These are phyloP conservation scores for Ceyx erithaca DNA, from an alignment of 2,797 vertebrate species.

Conservation along the genomic window DNA sequence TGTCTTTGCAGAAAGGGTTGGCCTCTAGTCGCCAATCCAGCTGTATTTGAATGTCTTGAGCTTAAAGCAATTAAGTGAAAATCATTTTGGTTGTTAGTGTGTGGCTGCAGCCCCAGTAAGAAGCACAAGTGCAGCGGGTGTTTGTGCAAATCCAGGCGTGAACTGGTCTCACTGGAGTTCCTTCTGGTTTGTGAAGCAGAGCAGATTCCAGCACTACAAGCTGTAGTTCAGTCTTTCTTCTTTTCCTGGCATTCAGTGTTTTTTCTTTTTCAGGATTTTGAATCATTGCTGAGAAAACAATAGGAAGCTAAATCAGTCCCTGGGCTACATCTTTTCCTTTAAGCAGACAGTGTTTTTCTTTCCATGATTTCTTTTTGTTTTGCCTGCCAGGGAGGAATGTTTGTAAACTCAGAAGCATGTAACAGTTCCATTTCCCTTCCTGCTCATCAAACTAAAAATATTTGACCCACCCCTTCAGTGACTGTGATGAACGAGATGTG, in stretches of 20 bases:
- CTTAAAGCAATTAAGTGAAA: background rate
- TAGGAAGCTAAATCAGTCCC: constrained; percentile 33
- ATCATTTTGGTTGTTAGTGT: background rate
- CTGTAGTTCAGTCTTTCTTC: background rate
- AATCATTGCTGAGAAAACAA: constrained; percentile 43
- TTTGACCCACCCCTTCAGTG: constrained; percentile 21
- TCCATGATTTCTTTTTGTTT: background rate
- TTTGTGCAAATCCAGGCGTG: background rate
- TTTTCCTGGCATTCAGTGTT: background rate
- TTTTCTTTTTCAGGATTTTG: constrained; percentile 9
- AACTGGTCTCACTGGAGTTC: background rate
- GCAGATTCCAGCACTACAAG: background rate
- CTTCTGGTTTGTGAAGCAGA: background rate
- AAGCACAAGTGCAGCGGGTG: background rate
- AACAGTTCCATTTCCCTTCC: background rate
- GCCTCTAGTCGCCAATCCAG: background rate
- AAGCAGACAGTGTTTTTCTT: constrained; percentile 11
- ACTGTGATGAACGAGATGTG: background rate
- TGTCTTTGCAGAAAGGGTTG: background rate
- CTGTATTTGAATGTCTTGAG: background rate
- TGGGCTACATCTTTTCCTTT: constrained; percentile 15
- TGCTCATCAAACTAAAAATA: constrained; percentile 20
- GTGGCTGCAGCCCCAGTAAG: background rate
- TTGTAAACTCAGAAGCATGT: background rate
- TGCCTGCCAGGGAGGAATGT: constrained; percentile 27